Conservation (phyloP, 2,113 vertebrate species). For the Centropus unirufus region DNA sequence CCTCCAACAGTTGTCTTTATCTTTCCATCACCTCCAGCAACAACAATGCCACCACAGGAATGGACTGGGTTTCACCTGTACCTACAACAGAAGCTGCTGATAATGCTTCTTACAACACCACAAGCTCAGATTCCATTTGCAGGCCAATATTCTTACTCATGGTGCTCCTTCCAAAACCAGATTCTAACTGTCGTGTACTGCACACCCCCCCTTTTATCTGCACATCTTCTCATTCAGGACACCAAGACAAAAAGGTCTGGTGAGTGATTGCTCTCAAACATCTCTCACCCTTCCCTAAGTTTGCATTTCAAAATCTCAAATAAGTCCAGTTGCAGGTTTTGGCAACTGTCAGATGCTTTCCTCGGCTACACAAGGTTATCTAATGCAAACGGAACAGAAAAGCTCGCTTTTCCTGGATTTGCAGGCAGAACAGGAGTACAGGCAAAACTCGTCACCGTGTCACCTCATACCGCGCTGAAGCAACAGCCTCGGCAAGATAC, state of each 20-base stretch:
- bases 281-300: rapidly evolving
- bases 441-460: background rate
- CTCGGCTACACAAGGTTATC: background rate
- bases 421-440: background rate
- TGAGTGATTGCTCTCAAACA: background rate
- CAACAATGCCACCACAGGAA: background rate
- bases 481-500: rapidly evolving
- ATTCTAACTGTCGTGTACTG: no score
- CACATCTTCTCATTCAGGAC: background rate
- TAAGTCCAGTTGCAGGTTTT: rapidly evolving
- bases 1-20: background rate
- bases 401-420: background rate
- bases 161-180: background rate
- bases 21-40: background rate
- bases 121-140: background rate
- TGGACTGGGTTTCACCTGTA: background rate
- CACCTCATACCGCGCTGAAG: background rate
- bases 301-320: background rate
- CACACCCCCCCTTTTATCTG: background rate
- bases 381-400: background rate
- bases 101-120: background rate
- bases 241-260: background rate
- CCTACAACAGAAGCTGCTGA: background rate
- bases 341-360: background rate
- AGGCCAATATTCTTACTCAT: background rate